Evolutionary conservation across 2,888 invertebrate genomes (phyloP), one percentile per base, ranked within the genome.

Genomic region (Ypsolopha scabrella): DNA sequence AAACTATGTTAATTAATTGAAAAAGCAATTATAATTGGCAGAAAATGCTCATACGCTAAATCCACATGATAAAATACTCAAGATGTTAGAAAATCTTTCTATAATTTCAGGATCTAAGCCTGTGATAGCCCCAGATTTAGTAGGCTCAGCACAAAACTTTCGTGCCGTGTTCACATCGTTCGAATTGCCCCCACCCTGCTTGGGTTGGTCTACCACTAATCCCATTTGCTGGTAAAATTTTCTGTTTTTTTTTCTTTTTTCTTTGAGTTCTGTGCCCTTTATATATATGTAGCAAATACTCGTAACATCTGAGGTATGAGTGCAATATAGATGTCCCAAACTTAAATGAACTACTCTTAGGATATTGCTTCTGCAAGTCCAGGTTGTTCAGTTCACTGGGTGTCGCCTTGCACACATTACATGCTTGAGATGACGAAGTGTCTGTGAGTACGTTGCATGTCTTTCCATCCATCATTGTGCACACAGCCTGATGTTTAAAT

Each of bases 261-360:
- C 53, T 57, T 62, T 54, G 35, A 54, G 55, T 56, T 59, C 54
- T 47, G 36, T 55, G 13, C 58, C 58, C 6, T 58, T 60, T 62
- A 54, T 68, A 53, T 24, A 67, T 52, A 52, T 69, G 61, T 43
- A 70, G 50, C 6, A 64, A 54, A 53, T 58, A 68, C 52, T 71
- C 65, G 51, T 64, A 66, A 53, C 61, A 63, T 13, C 56, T 51
- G 14, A 59, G 48, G 13, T 54, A 56, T 43, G 57, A 50, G 47
- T 57, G 58, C 7, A 56, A 46, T 11, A 49, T 45, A 38, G 55
- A 55, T 36, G 53, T 48, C 4, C 55, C 55, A n/a, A 51, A 48
- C 24, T 24, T 24, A 24, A 24, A 24, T 24, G 24, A 24, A 24
- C 24, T 24, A 24, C n/a, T n/a, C n/a, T 2, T 24, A 24, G 24